A percentile compares a stretch with the other conserved stretches of the same genome.
Evolutionary conservation across 2,797 vertebrate genomes (phyloP).

Genomic region (Alcedo atthis): DNA sequence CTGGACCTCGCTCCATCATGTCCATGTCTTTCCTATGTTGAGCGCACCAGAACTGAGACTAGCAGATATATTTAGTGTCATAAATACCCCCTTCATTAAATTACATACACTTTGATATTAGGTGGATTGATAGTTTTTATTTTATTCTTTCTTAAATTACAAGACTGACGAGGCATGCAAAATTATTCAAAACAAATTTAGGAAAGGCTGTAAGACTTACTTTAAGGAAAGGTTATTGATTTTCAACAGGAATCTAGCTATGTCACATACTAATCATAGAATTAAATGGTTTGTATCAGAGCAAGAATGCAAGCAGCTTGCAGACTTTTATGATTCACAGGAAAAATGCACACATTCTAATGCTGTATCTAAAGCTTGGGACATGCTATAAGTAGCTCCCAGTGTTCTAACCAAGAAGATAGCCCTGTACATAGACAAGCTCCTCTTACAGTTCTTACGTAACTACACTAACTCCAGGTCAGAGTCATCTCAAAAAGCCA

Average conservation of each 20-base stretch:
- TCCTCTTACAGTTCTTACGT: not conserved
- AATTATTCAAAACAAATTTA: constrained; percentile 69
- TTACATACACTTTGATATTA: constrained; percentile 56
- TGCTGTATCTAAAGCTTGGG: not conserved
- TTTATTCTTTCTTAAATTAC: constrained; percentile 68
- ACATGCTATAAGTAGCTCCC: not conserved
- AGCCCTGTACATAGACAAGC: not conserved
- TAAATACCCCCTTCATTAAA: constrained; percentile 65
- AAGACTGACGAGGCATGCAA: constrained; percentile 62
- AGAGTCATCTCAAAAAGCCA: not conserved
- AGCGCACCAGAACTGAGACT: not conserved
- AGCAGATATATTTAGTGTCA: constrained; percentile 36
- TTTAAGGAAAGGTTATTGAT: constrained; percentile 63
- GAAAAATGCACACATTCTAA: not conserved
- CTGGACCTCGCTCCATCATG: no score
- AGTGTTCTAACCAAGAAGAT: not conserved
- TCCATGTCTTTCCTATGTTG: no score
- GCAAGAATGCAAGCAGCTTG: not conserved
- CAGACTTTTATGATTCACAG: not conserved
- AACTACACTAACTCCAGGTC: accelerated
- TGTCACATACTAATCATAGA: constrained; percentile 54
- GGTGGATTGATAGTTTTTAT: constrained; percentile 57
- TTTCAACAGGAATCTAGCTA: constrained; percentile 67
- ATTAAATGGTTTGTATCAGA: constrained; percentile 53
- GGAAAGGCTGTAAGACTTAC: constrained; percentile 63